Percentiles rank a stretch among this genome's conserved stretches.
phyloP scores from a whole-genome alignment of 2,888 invertebrate species.

The Drosophila setosimentum region DNA sequence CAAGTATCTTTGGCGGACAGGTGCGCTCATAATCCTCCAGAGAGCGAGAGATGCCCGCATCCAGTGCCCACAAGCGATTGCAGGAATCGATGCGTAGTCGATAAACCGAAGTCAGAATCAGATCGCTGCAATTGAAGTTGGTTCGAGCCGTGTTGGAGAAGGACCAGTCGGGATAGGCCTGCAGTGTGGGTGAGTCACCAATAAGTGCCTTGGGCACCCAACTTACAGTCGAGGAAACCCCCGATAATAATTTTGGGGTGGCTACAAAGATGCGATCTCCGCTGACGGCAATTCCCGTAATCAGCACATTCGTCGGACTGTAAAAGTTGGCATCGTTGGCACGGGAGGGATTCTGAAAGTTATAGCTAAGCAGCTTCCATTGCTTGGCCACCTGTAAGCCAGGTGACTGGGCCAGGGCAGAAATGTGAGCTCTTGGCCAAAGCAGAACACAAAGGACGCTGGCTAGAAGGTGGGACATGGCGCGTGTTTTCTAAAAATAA shows the following conservation, averaged over 20 bases:
- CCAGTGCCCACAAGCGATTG: constrained; percentile 93
- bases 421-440: constrained; percentile 18
- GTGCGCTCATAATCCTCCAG: constrained; percentile 88
- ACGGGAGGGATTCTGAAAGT: constrained; percentile 88
- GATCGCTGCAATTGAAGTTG: constrained; percentile 90
- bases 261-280: constrained; percentile 91
- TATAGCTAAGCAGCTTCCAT: constrained; percentile 89
- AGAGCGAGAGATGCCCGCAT: constrained; percentile 88
- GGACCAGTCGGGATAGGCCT: constrained; percentile 92
- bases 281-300: constrained; percentile 91
- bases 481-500: constrained; percentile 24
- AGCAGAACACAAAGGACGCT: constrained; percentile 44
- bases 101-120: constrained; percentile 92
- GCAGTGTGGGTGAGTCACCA: constrained; percentile 89
- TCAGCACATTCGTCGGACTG: constrained; percentile 90
- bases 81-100: constrained; percentile 91
- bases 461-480: constrained; percentile 49
- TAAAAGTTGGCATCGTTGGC: constrained; percentile 86
- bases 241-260: constrained; percentile 90
- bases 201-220: constrained; percentile 89
- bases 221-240: constrained; percentile 91
- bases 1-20: constrained; percentile 92
- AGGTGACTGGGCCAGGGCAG: constrained; percentile 28
- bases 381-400: constrained; percentile 88
- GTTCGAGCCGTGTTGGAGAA: constrained; percentile 90